Percentiles rank a stretch among this genome's conserved stretches.
Conservation (phyloP, 2,797 vertebrate genomes). For the Psittacula derbiana region DNA sequence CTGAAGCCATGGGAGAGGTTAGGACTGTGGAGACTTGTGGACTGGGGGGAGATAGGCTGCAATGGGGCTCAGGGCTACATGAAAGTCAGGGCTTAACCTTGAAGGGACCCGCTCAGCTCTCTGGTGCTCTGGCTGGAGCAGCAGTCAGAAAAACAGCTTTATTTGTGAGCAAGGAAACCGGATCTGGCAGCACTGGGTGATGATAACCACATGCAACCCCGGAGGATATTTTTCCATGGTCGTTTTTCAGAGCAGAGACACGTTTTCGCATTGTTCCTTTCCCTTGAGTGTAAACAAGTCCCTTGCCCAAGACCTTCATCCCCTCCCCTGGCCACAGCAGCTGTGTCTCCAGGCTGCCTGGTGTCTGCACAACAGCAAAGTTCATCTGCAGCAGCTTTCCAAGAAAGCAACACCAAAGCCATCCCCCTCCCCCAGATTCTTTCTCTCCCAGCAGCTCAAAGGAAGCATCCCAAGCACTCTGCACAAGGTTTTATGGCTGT, state of each 20-base stretch:
- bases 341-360: background rate
- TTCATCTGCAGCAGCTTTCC: conserved; percentile 36
- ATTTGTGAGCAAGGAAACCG: background rate
- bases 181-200: background rate
- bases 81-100: background rate
- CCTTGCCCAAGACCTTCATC: background rate
- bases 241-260: background rate
- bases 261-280: background rate
- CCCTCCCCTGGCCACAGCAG: background rate
- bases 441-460: background rate
- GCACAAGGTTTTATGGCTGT: background rate
- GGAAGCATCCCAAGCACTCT: conserved; percentile 26
- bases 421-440: background rate
- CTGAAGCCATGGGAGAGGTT: background rate
- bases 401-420: conserved; percentile 32
- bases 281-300: background rate
- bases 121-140: background rate
- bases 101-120: background rate
- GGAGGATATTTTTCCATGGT: background rate
- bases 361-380: background rate
- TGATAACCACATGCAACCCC: background rate
- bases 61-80: rapidly evolving
- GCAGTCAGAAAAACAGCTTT: background rate
- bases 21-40: background rate
- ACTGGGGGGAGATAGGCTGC: background rate